A percentile compares a stretch with the other conserved stretches of the same genome.
These are phyloP conservation scores for Oncorhynchus masou DNA, from an alignment of 2,113 vertebrate genomes.

Conservation along the genomic window DNA sequence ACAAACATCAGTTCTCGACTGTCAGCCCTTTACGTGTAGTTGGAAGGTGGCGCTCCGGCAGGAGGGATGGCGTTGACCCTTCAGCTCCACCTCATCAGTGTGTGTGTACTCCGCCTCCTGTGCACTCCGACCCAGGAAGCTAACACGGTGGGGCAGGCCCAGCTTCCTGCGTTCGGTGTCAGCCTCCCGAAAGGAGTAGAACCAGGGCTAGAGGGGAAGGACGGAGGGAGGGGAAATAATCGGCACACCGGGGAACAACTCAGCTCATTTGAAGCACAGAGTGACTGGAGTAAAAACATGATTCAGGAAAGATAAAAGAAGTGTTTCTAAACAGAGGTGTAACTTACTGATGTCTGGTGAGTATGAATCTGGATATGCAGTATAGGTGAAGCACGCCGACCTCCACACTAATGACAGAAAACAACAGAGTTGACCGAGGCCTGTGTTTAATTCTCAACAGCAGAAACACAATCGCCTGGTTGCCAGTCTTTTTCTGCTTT, in stretches of 20 bases:
- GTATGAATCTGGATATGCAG: constrained; percentile 76
- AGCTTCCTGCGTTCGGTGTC: constrained; percentile 82
- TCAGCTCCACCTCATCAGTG: constrained; percentile 76
- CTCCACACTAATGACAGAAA: constrained; percentile 75
- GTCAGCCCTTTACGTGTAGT: constrained; percentile 74
- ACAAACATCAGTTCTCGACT: too few relatives aligned
- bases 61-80: constrained; percentile 64
- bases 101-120: constrained; percentile 78
- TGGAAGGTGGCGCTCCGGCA: constrained; percentile 77
- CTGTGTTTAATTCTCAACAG: too few relatives aligned
- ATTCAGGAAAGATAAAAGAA: too few relatives aligned
- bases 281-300: too few relatives aligned
- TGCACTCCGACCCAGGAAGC: constrained; percentile 72
- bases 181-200: constrained; percentile 81
- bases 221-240: constrained; percentile 31
- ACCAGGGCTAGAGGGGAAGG: constrained; percentile 83
- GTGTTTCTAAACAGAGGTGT: not conserved
- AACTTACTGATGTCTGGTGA: constrained; percentile 86
- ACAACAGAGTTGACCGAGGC: too few relatives aligned
- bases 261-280: constrained; percentile 20
- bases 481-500: not conserved
- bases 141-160: constrained; percentile 78
- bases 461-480: not conserved
- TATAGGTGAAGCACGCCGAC: constrained; percentile 85
- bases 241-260: constrained; percentile 24